Evolutionary conservation across 2,797 vertebrate genomes (phyloP).

Genomic region (Phoxinus dragarum): DNA sequence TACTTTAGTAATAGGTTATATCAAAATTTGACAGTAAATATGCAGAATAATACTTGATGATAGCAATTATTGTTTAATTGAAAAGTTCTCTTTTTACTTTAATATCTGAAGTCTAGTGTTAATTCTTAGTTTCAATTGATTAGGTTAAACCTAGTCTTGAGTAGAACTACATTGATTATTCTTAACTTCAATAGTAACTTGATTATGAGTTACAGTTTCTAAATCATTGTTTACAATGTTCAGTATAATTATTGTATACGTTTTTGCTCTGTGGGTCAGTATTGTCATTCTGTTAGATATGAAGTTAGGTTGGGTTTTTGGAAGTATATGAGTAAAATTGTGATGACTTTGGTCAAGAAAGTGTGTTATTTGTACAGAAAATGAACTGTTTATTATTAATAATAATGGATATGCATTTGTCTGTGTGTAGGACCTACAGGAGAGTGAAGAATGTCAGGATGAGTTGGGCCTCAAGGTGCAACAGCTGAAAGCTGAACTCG

Average conservation of each 20-base stretch:
- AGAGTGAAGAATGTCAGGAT: slow-evolving; percentile 95
- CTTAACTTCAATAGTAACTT: background rate
- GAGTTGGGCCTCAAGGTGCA: slow-evolving; percentile 93
- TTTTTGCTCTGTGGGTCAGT: background rate
- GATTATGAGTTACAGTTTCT: background rate
- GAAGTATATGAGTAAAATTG: background rate
- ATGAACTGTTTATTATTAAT: background rate
- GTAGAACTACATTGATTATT: background rate
- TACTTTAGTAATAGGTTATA: background rate
- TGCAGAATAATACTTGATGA: background rate
- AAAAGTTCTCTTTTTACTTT: background rate
- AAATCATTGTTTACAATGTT: background rate
- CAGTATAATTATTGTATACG: background rate
- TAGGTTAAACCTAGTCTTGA: slow-evolving; percentile 14
- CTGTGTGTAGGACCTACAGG: slow-evolving; percentile 87
- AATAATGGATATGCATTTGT: slow-evolving; percentile 46
- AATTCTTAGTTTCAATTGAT: background rate
- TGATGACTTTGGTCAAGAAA: background rate
- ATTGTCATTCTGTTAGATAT: background rate
- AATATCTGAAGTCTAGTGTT: background rate
- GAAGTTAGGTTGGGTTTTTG: background rate
- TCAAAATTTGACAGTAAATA: background rate
- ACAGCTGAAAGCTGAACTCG: slow-evolving; percentile 94
- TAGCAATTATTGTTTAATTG: background rate
- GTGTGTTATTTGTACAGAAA: background rate